A percentile compares a stretch with the other conserved stretches of the same genome.
phyloP scores from a whole-genome alignment of 2,888 invertebrate species.

The Lithophane socia region DNA sequence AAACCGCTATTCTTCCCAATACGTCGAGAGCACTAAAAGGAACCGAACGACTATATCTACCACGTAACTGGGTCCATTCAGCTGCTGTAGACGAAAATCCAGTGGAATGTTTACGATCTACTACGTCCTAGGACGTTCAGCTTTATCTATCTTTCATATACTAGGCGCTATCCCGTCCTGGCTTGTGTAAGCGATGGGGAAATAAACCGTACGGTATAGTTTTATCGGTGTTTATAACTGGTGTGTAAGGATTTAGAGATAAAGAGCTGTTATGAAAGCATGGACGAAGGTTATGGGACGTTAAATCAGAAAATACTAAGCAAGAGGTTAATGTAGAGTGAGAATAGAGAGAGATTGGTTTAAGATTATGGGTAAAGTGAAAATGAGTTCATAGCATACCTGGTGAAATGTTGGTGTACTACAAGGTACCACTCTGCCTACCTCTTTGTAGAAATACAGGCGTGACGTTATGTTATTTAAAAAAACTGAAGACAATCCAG shows the following conservation, averaged over 20 bases:
- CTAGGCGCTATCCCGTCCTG: slow-evolving; percentile 34
- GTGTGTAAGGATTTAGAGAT: slow-evolving; percentile 1
- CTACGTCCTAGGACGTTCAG: slow-evolving; percentile 26
- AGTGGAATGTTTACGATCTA: slow-evolving; percentile 54
- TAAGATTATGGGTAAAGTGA: no score
- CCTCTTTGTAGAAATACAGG: no score
- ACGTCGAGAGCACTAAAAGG: slow-evolving; percentile 8
- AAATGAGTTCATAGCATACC: no score
- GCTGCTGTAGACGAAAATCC: slow-evolving; percentile 48
- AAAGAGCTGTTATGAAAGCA: background rate
- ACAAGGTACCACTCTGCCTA: no score
- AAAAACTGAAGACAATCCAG: no score
- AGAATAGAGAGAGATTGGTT: no score
- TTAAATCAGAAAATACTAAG: background rate
- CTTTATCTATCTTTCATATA: slow-evolving; percentile 44
- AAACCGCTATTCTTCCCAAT: background rate
- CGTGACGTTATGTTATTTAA: no score
- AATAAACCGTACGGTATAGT: slow-evolving; percentile 25
- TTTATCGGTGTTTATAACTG: slow-evolving; percentile 40
- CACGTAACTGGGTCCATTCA: slow-evolving; percentile 17
- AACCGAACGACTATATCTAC: slow-evolving; percentile 14
- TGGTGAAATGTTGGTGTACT: no score
- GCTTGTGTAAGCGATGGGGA: background rate
- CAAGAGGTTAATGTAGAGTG: no score
- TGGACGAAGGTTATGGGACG: background rate